phyloP scores from a whole-genome alignment of 2,113 vertebrate species.

The Catagonus wagneri region DNA sequence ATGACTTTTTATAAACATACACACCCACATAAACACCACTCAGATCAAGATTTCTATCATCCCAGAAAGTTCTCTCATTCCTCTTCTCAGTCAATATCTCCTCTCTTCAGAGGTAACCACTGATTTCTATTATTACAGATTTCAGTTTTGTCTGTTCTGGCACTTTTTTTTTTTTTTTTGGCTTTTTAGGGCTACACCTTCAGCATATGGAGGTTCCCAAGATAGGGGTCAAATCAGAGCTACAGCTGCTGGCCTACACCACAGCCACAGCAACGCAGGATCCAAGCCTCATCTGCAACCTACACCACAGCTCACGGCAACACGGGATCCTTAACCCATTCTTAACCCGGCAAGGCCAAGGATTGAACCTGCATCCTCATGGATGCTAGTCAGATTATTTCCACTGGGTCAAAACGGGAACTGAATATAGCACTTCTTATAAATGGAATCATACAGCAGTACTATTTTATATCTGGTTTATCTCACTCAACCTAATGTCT shows the following conservation, averaged over 20 bases:
- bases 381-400: too few relatives aligned
- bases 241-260: too few relatives aligned
- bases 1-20: background rate
- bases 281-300: too few relatives aligned
- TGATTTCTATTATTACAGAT: background rate
- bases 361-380: too few relatives aligned
- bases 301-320: too few relatives aligned
- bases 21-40: background rate
- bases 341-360: too few relatives aligned
- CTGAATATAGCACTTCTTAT: background rate
- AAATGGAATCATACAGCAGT: background rate
- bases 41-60: background rate
- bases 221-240: too few relatives aligned
- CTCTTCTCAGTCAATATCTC: background rate
- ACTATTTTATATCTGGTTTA: constrained; percentile 1
- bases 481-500: background rate
- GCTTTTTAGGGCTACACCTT: too few relatives aligned
- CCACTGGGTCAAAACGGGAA: too few relatives aligned
- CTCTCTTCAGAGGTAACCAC: background rate
- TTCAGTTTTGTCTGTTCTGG: background rate
- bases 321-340: too few relatives aligned
- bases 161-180: background rate
- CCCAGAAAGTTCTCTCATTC: background rate
- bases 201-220: too few relatives aligned
- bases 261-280: too few relatives aligned